Evolutionary conservation across 2,113 vertebrate genomes (phyloP).

Genomic region (Festucalex cinctus): DNA sequence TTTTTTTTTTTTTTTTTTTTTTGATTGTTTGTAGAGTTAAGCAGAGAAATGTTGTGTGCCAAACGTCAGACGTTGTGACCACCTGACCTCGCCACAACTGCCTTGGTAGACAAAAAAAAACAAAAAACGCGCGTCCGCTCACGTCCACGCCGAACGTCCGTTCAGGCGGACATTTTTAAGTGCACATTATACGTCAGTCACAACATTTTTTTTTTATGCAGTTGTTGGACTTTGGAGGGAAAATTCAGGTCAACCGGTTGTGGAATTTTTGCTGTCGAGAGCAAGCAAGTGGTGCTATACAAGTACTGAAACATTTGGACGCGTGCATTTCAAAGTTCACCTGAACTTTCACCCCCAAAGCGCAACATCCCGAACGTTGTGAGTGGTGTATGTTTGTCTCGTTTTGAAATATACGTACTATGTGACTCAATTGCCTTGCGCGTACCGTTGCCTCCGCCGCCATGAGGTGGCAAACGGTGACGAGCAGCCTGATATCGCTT

Average conservation of each 20-base stretch:
- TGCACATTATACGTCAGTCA: background rate
- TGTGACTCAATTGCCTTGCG: background rate
- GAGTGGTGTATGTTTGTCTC: background rate
- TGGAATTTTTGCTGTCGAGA: background rate
- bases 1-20: slow-evolving; percentile 30
- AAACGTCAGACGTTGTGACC: background rate
- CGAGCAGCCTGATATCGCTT: background rate
- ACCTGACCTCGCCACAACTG: slow-evolving; percentile 3
- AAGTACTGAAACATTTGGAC: background rate
- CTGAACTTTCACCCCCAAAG: background rate
- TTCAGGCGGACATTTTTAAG: background rate
- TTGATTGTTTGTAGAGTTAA: slow-evolving; percentile 21
- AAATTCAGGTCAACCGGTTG: background rate
- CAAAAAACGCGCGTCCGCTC: slow-evolving; percentile 1
- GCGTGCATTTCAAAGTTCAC: background rate
- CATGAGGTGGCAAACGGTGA: background rate
- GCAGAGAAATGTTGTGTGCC: background rate
- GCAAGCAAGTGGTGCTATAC: background rate
- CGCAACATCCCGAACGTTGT: background rate
- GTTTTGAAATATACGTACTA: background rate
- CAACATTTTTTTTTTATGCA: background rate
- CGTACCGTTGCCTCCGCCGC: slow-evolving; percentile 1
- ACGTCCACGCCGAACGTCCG: background rate
- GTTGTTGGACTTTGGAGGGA: background rate
- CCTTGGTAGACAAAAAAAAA: too few species aligned